A percentile compares a stretch with the other conserved stretches of the same genome.
Conservation (phyloP, 2,888 invertebrate genomes). For the Leptinotarsa haldemani region DNA sequence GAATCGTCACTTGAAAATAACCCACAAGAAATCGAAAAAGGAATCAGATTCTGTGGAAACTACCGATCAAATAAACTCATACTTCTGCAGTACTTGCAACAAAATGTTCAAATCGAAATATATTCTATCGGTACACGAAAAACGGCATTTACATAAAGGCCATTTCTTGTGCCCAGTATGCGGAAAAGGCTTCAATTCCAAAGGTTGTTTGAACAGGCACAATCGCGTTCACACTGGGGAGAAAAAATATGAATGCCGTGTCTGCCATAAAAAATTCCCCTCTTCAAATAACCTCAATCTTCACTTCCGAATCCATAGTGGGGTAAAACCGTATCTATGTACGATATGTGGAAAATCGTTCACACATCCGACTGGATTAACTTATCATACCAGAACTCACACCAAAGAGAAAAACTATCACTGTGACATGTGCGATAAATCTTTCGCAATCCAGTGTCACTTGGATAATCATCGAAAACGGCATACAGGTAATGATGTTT, state of each 20-base stretch:
- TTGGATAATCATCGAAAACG: slow-evolving; percentile 57
- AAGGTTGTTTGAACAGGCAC: slow-evolving; percentile 53
- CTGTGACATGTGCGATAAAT: slow-evolving; percentile 57
- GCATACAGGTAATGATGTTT: slow-evolving; percentile 52
- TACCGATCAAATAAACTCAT: slow-evolving; percentile 38
- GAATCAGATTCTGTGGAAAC: slow-evolving; percentile 27
- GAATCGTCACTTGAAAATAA: slow-evolving; percentile 29
- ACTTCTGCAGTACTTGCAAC: slow-evolving; percentile 52
- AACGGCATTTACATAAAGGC: slow-evolving; percentile 55
- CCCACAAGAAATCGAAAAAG: slow-evolving; percentile 27
- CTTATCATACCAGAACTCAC: slow-evolving; percentile 56
- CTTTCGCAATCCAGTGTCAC: slow-evolving; percentile 57
- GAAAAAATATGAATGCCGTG: slow-evolving; percentile 53
- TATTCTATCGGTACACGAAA: slow-evolving; percentile 53
- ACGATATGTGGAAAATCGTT: slow-evolving; percentile 56
- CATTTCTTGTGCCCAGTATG: slow-evolving; percentile 55
- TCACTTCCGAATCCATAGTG: slow-evolving; percentile 55
- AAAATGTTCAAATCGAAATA: slow-evolving; percentile 58
- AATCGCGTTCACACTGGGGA: slow-evolving; percentile 56
- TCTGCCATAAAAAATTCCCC: slow-evolving; percentile 53
- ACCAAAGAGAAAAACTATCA: slow-evolving; percentile 58
- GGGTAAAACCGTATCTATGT: slow-evolving; percentile 55
- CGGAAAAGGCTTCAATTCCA: slow-evolving; percentile 56
- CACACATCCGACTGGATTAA: slow-evolving; percentile 55
- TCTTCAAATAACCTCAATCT: slow-evolving; percentile 54